These are phyloP conservation scores for Cynoglossus semilaevis DNA, from an alignment of 2,113 vertebrate genomes.

Conservation along the genomic window DNA sequence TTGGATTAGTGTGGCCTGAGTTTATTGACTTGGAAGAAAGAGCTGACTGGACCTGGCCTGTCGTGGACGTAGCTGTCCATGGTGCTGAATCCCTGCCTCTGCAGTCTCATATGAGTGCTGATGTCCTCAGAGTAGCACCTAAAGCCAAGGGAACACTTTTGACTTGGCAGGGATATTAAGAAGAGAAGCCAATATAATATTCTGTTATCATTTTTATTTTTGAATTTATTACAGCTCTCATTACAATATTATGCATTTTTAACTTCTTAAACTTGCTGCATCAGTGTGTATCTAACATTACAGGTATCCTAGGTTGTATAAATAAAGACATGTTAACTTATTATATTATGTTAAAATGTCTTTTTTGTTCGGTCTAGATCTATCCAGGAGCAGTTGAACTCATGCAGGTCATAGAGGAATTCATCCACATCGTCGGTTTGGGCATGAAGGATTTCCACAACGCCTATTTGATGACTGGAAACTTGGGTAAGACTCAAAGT, in stretches of 20 bases:
- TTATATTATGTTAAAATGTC: constrained; percentile 12
- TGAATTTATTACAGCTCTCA: not conserved
- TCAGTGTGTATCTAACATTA: too few species aligned
- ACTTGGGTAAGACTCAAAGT: constrained; percentile 90
- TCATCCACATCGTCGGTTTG: constrained; percentile 98
- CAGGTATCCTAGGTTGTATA: too few species aligned
- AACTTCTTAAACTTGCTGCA: too few species aligned
- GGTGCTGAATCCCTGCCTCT: constrained; percentile 47
- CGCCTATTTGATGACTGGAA: constrained; percentile 98
- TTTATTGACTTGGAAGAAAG: constrained; percentile 54
- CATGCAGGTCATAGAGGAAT: constrained; percentile 99
- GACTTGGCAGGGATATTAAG: constrained; percentile 38
- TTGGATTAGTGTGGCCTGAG: constrained; percentile 50
- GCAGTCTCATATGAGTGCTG: constrained; percentile 37
- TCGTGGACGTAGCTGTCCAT: constrained; percentile 43
- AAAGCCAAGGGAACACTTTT: constrained; percentile 42
- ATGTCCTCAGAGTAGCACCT: constrained; percentile 42
- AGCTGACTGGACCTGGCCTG: constrained; percentile 42
- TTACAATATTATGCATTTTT: too few species aligned
- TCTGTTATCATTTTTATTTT: constrained; percentile 4
- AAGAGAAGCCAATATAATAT: constrained; percentile 38
- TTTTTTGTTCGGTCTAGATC: constrained; percentile 77
- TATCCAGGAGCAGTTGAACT: constrained; percentile 96
- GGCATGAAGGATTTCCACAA: constrained; percentile 99
- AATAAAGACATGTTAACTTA: not conserved